Conservation (phyloP, 1,140 invertebrate species). For the Drosophila asahinai region DNA sequence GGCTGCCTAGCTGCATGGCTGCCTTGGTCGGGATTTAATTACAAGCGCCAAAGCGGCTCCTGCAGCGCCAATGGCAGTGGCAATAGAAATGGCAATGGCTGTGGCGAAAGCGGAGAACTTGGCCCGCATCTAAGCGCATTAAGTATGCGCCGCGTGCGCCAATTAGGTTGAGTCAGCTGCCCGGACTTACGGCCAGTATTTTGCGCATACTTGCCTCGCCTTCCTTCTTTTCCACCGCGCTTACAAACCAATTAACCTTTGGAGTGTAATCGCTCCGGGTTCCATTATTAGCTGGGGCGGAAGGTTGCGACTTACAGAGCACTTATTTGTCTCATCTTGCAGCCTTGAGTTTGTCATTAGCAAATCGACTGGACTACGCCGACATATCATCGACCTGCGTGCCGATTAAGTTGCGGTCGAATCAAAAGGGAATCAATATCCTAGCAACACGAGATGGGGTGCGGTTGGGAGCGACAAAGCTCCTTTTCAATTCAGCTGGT, state of each 20-base stretch:
- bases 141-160: conserved; percentile 78
- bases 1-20: conserved; percentile 13
- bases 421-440: conserved; percentile 30
- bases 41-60: conserved; percentile 61
- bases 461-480: conserved; percentile 7
- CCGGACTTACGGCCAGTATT: conserved; percentile 42
- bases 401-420: conserved; percentile 19
- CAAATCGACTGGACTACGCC: conserved; percentile 33
- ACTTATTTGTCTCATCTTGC: conserved; percentile 49
- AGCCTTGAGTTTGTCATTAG: conserved; percentile 30
- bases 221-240: conserved; percentile 39
- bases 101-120: conserved; percentile 37
- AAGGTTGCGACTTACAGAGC: conserved; percentile 43
- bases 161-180: conserved; percentile 77
- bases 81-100: conserved; percentile 39
- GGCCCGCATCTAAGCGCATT: conserved; percentile 74
- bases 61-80: conserved; percentile 37
- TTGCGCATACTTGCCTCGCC: conserved; percentile 24
- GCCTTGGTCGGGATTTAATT: conserved; percentile 66
- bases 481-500: conserved; percentile 12
- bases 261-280: conserved; percentile 55
- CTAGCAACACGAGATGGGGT: conserved; percentile 9
- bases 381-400: conserved; percentile 11
- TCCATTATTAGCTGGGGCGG: conserved; percentile 39
- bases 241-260: conserved; percentile 78